Conservation (phyloP, 2,888 invertebrate species). For the Seira sanloemensis region DNA sequence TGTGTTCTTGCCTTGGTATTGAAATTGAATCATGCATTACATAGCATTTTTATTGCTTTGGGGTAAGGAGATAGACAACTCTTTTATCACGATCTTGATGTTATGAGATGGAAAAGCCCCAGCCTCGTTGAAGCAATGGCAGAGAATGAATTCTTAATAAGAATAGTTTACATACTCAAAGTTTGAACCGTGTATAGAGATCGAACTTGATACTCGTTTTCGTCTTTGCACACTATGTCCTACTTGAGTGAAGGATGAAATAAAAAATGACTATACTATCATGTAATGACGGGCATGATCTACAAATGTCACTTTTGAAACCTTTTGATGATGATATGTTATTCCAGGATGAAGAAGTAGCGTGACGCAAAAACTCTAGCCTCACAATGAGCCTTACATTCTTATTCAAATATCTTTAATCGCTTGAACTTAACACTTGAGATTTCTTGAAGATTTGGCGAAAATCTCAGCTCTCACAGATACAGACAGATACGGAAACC, state of each 20-base stretch:
- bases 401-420: too few relatives aligned
- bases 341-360: too few relatives aligned
- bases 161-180: not conserved
- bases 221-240: not conserved
- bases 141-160: not conserved
- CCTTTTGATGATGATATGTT: constrained; percentile 35
- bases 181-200: not conserved
- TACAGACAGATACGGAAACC: too few relatives aligned
- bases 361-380: too few relatives aligned
- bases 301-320: constrained; percentile 50
- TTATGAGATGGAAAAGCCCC: not conserved
- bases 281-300: constrained; percentile 45
- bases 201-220: not conserved
- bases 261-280: constrained; percentile 38
- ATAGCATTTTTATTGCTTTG: not conserved
- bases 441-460: too few relatives aligned
- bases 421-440: too few relatives aligned
- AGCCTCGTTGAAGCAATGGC: not conserved
- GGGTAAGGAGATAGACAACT: not conserved
- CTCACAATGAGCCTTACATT: too few relatives aligned
- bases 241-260: not conserved
- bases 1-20: not conserved
- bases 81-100: not conserved
- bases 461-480: too few relatives aligned
- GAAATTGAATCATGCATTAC: not conserved